Evolutionary conservation across 1,140 invertebrate species (phyloP).

Genomic region (Formica exsecta): DNA sequence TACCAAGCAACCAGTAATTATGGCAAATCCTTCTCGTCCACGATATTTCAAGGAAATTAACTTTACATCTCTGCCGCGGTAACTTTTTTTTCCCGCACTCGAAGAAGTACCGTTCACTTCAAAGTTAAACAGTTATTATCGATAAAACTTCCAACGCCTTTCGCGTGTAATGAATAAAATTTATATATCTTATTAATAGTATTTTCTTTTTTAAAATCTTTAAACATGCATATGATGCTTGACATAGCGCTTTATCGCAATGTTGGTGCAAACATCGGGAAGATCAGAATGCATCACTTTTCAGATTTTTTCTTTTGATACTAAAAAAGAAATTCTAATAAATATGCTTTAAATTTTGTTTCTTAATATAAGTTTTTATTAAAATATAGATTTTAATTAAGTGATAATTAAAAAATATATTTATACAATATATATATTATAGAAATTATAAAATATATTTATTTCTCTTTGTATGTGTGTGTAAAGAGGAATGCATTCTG

Average conservation of each 20-base stretch:
- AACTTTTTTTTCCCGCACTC: slow-evolving; percentile 49
- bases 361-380: no score
- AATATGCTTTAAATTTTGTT: no score
- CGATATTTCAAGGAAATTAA: slow-evolving; percentile 62
- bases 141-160: not conserved
- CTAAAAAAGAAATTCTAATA: no score
- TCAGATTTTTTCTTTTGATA: no score
- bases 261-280: no score
- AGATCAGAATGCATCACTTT: no score
- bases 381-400: no score
- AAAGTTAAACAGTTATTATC: slow-evolving; percentile 5
- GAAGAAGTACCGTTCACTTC: slow-evolving; percentile 45
- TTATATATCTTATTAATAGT: not conserved
- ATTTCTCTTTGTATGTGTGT: no score
- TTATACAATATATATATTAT: no score
- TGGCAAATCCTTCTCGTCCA: slow-evolving; percentile 53
- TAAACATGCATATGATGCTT: not conserved
- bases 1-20: slow-evolving; percentile 60
- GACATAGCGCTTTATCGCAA: not conserved
- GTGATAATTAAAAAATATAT: no score
- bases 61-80: slow-evolving; percentile 54
- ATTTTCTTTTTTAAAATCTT: not conserved
- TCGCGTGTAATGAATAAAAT: not conserved
- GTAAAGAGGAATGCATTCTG: no score
- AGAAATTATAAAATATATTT: no score